These are phyloP conservation scores for Heterohyrax brucei DNA, from an alignment of 2,797 vertebrate species.

Conservation along the genomic window DNA sequence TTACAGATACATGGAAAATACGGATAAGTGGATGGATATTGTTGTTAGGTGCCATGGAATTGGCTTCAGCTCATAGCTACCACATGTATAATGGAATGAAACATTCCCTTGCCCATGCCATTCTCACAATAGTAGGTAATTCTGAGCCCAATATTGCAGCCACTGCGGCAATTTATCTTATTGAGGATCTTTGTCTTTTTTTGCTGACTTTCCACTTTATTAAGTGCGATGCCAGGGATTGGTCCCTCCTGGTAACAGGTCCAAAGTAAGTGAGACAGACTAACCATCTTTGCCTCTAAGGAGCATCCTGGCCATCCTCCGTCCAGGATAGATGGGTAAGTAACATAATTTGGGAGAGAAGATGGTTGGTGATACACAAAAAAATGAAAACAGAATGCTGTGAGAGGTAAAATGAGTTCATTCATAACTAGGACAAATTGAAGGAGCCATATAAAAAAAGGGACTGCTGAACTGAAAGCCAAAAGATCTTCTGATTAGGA, in stretches of 20 bases:
- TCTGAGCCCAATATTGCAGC: background rate
- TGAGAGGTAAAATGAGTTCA: background rate
- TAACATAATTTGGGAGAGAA: background rate
- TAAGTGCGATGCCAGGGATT: background rate
- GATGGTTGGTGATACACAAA: background rate
- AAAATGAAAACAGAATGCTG: background rate
- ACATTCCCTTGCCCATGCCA: background rate
- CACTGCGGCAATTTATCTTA: background rate
- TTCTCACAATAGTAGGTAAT: background rate
- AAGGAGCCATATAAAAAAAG: background rate
- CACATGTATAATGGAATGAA: background rate
- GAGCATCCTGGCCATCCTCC: background rate
- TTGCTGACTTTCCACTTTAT: background rate
- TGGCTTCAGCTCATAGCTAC: background rate
- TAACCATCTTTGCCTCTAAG: background rate
- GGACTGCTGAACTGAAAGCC: background rate
- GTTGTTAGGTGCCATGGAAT: background rate
- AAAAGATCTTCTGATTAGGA: background rate
- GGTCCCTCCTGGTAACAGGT: background rate
- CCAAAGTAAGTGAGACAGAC: background rate
- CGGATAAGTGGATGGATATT: background rate
- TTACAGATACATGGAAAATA: background rate
- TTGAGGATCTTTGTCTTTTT: background rate
- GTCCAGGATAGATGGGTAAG: background rate
- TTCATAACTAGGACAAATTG: background rate